Evolutionary conservation across 2,797 vertebrate species (phyloP), one percentile per base, ranked within the genome.

Genomic region (Helostoma temminkii): DNA sequence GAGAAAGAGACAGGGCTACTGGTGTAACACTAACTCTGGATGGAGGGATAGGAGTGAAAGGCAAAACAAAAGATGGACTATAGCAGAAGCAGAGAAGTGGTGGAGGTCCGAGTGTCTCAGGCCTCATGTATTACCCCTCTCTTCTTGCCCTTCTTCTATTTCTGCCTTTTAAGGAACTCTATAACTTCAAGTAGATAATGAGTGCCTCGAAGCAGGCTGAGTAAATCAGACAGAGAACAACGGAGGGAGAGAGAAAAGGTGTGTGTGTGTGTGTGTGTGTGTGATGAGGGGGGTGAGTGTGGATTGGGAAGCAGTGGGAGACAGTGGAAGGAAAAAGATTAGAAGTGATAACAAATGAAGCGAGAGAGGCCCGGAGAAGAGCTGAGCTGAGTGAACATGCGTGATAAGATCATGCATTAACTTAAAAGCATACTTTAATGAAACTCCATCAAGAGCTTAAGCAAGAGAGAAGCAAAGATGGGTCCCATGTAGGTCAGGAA

Each of bases 151-250:
- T 56, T 88, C 86, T 89, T 90, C 89, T 88, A 76, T 92, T 93
- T 91, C 89, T 92, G 72, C 92, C 91, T 92, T 93, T 93, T 93
- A 92, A 89, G 88, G 88, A 83, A 66, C 82, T 89, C 82, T 80
- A 76, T 65, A 83, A 79, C 78, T 76, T 89, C 79, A 88, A 89
- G 86, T 83, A 88, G 89, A 88, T 93, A 92, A 92, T 93, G 88
- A 92, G 85, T 85, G 89, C 89, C 91, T 92, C 37, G 66, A 77
- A 91, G 91, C 86, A 78, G 84, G 60, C 75, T 37, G 65, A 78
- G 77, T 84, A 86, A 90, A 87, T 85, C 86, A 83, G 69, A 76
- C 66, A 26, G 52, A 69, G 74, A 74, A 78, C 68, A 71, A 79
- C 60, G 49, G 69, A 71, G 73, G 63, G 79, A 74, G 59, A 66